phyloP scores from a whole-genome alignment of 2,113 vertebrate species.

The Corythornis cristatus region DNA sequence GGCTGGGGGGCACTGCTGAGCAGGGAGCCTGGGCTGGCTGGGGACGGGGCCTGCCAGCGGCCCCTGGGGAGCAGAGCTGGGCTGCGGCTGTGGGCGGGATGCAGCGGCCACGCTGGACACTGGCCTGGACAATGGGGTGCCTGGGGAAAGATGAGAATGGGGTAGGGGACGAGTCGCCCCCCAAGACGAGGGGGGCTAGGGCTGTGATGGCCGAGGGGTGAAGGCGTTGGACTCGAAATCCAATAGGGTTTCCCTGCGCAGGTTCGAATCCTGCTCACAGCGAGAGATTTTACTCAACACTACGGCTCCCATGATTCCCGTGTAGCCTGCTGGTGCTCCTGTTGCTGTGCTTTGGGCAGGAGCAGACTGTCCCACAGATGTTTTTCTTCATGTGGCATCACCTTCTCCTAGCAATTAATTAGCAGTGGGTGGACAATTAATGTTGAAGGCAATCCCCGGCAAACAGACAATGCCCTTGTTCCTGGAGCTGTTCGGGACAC shows the following conservation, averaged over 20 bases:
- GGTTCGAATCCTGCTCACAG: constrained; percentile 14
- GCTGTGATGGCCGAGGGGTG: constrained; percentile 23
- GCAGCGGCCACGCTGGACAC: rapidly evolving
- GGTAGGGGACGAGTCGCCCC: rapidly evolving
- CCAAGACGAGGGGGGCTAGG: rapidly evolving
- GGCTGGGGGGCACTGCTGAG: rapidly evolving
- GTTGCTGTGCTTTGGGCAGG: too few species aligned
- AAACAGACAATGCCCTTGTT: not conserved
- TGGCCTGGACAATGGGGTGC: rapidly evolving
- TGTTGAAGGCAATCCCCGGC: not conserved
- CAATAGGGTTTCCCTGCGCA: not conserved
- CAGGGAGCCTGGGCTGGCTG: too few species aligned
- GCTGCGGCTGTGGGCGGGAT: rapidly evolving
- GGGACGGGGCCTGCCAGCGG: too few species aligned
- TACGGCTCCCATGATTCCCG: rapidly evolving
- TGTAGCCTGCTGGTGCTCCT: not conserved
- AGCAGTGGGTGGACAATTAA: not conserved
- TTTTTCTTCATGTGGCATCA: not conserved
- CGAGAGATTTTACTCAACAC: rapidly evolving
- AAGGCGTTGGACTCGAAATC: constrained; percentile 41
- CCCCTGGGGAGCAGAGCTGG: not conserved
- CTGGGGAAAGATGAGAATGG: rapidly evolving
- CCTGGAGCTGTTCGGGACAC: rapidly evolving
- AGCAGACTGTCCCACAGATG: not conserved
- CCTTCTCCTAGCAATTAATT: not conserved